phyloP scores from a whole-genome alignment of 1,140 invertebrate genomes.

The Berghia stephanieae region DNA sequence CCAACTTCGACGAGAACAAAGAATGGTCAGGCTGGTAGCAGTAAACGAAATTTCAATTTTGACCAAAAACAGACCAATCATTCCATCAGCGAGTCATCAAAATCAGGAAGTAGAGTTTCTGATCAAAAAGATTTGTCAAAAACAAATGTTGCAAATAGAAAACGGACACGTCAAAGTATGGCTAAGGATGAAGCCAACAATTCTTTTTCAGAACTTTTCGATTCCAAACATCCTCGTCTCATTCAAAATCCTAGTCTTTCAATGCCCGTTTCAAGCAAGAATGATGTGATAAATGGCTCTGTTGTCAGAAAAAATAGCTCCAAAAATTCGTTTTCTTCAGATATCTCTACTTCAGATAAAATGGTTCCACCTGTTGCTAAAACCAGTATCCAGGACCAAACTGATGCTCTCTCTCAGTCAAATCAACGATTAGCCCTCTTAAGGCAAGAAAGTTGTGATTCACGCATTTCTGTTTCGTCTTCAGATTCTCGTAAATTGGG shows the following conservation, averaged over 20 bases:
- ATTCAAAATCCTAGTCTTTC: constrained; percentile 41
- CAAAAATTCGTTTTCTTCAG: constrained; percentile 9
- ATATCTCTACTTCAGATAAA: neutral
- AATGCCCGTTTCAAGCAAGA: constrained; percentile 24
- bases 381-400: neutral
- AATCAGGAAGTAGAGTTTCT: constrained; percentile 36
- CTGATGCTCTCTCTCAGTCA: neutral
- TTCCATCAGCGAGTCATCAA: constrained; percentile 43
- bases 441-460: constrained; percentile 33
- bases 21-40: constrained; percentile 10
- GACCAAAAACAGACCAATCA: constrained; percentile 36
- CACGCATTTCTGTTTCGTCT: constrained; percentile 23
- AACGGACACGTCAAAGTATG: constrained; percentile 41
- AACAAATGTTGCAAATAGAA: constrained; percentile 57
- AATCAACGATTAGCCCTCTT: constrained; percentile 6
- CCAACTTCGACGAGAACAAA: neutral
- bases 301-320: constrained; percentile 27
- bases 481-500: constrained; percentile 49
- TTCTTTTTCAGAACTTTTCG: constrained; percentile 19
- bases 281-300: constrained; percentile 39
- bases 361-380: constrained; percentile 11
- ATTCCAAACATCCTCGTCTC: constrained; percentile 29
- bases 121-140: constrained; percentile 52
- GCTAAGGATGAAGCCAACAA: constrained; percentile 18
- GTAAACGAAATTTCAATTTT: constrained; percentile 34